Percentiles rank a stretch among this genome's conserved stretches.
Evolutionary conservation across 2,888 invertebrate genomes (phyloP).

Genomic region (Mesorhabditis sp.): DNA sequence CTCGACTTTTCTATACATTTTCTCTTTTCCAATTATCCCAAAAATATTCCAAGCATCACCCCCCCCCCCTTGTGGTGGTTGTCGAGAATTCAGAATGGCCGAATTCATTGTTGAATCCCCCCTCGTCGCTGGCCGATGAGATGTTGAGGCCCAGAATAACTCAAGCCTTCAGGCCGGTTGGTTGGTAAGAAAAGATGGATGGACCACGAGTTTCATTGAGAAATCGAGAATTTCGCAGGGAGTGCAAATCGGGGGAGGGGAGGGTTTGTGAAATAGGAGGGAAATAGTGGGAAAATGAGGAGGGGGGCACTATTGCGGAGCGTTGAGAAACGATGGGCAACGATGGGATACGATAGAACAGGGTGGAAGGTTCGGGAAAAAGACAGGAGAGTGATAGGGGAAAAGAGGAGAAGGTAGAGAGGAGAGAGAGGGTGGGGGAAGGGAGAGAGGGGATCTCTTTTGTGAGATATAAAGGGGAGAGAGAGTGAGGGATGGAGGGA

Average conservation of each 20-base stretch:
- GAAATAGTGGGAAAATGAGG: neutral
- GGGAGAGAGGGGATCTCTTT: neutral
- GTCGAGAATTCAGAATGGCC: too few species aligned
- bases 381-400: neutral
- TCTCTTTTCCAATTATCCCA: too few species aligned
- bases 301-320: neutral
- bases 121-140: too few species aligned
- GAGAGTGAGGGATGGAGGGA: neutral
- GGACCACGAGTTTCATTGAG: too few species aligned
- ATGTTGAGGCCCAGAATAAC: too few species aligned
- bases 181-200: too few species aligned
- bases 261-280: neutral
- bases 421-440: neutral
- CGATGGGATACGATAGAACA: neutral
- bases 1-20: too few species aligned
- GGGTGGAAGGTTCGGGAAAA: neutral
- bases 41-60: too few species aligned
- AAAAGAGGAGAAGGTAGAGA: neutral
- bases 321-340: neutral
- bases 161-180: too few species aligned
- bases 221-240: too few species aligned
- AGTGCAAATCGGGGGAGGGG: neutral
- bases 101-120: too few species aligned
- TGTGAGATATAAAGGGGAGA: neutral
- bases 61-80: too few species aligned